These are phyloP conservation scores for Orchesella cincta DNA, from an alignment of 1,140 invertebrate genomes.

Conservation along the genomic window DNA sequence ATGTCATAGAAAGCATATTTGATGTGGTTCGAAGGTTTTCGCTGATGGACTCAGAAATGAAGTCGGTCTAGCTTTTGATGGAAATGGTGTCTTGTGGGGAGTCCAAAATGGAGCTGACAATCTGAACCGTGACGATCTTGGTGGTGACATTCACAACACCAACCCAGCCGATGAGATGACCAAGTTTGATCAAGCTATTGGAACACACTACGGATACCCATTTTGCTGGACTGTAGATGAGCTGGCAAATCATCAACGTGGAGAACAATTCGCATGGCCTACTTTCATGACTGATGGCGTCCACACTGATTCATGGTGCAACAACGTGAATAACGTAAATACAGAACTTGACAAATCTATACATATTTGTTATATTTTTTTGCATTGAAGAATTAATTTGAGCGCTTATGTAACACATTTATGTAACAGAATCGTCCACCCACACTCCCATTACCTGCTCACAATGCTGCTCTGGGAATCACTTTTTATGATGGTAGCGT, in stretches of 20 bases:
- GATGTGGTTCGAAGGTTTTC: slow-evolving; percentile 35
- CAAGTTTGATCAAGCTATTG: background rate
- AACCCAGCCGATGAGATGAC: slow-evolving; percentile 41
- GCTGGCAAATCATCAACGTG: slow-evolving; percentile 11
- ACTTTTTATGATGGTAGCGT: slow-evolving; percentile 31
- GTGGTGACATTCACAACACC: slow-evolving; percentile 22
- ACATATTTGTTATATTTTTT: background rate
- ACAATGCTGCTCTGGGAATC: slow-evolving; percentile 43
- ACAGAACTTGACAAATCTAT: background rate
- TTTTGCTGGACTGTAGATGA: slow-evolving; percentile 41
- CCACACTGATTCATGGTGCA: slow-evolving; percentile 37
- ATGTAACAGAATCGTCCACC: slow-evolving; percentile 43
- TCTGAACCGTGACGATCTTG: slow-evolving; percentile 28
- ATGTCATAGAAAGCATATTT: too few relatives aligned
- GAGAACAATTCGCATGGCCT: slow-evolving; percentile 44
- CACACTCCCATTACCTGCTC: slow-evolving; percentile 40
- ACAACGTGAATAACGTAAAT: slow-evolving; percentile 40
- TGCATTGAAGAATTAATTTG: background rate
- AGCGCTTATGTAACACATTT: background rate
- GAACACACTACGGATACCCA: slow-evolving; percentile 44
- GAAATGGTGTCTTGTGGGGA: slow-evolving; percentile 34
- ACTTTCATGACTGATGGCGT: slow-evolving; percentile 38
- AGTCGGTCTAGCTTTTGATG: slow-evolving; percentile 38
- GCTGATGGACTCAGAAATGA: slow-evolving; percentile 37
- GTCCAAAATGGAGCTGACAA: slow-evolving; percentile 34